Conservation (phyloP, 2,888 invertebrate species). For the Mimumesa dahlbomi region DNA sequence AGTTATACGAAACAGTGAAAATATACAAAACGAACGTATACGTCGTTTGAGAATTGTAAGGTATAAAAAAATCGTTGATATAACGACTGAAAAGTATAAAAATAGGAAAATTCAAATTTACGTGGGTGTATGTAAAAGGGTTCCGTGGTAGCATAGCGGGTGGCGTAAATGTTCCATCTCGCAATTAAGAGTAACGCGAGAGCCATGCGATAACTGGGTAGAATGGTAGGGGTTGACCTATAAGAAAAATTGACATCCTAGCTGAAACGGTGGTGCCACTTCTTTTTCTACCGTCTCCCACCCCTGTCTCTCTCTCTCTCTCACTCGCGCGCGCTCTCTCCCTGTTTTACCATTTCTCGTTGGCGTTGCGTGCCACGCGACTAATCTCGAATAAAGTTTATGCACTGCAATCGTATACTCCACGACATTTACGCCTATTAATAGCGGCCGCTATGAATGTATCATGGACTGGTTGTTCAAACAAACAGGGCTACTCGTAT, state of each 20-base stretch:
- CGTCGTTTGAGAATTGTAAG: no score
- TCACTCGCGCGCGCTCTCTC: constrained; percentile 23
- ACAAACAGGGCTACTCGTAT: constrained; percentile 56
- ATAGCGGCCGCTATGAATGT: constrained; percentile 67
- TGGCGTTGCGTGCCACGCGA: constrained; percentile 69
- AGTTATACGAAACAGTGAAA: no score
- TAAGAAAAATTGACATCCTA: constrained; percentile 76
- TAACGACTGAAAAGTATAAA: not conserved
- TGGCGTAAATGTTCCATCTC: constrained; percentile 68
- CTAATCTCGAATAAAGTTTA: constrained; percentile 77
- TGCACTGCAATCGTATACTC: constrained; percentile 68
- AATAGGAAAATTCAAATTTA: not conserved
- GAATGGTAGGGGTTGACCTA: constrained; percentile 65
- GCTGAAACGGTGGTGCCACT: constrained; percentile 42
- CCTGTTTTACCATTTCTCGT: constrained; percentile 52
- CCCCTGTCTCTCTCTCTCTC: constrained; percentile 17
- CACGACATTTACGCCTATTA: constrained; percentile 68
- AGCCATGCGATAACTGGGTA: constrained; percentile 65
- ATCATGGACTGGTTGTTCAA: constrained; percentile 65
- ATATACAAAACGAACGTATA: no score
- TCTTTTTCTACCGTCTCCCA: not conserved
- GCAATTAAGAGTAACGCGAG: constrained; percentile 77
- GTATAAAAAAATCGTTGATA: no score
- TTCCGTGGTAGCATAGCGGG: not conserved
- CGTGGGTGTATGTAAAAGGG: not conserved